Percentiles rank a stretch among this genome's conserved stretches.
Evolutionary conservation across 30 jellyfish, hydroid and myxozoan species (phyloP).

Genomic region (Chironex yamaguchii): DNA sequence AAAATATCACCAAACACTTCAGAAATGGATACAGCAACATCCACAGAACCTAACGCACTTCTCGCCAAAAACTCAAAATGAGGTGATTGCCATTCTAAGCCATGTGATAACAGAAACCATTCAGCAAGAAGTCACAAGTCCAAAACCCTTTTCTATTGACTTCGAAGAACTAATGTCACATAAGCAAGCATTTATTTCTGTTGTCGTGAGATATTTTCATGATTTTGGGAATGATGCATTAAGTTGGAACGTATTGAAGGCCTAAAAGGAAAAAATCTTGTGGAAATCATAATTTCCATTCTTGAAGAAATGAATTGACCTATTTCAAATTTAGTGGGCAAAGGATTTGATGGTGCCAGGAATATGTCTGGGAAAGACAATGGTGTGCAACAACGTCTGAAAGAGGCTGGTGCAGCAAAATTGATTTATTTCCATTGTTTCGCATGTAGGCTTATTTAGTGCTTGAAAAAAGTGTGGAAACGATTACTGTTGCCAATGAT

Average conservation of each 20-base stretch:
- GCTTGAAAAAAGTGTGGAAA: slow-evolving; percentile 20
- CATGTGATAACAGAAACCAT: slow-evolving; percentile 19
- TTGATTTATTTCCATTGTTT: neutral
- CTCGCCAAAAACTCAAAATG: slow-evolving; percentile 43
- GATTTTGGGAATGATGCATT: neutral
- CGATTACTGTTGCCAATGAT: neutral
- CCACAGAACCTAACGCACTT: slow-evolving; percentile 54
- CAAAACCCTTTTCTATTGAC: slow-evolving; percentile 34
- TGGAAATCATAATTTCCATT: neutral
- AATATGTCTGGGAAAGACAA: slow-evolving; percentile 23
- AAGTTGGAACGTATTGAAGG: slow-evolving; percentile 27
- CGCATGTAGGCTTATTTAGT: neutral
- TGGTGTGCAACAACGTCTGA: slow-evolving; percentile 33
- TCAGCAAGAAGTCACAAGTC: slow-evolving; percentile 3
- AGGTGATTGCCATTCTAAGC: slow-evolving; percentile 43
- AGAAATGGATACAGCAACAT: slow-evolving; percentile 56
- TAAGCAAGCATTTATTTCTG: slow-evolving; percentile 45
- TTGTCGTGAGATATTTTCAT: slow-evolving; percentile 35
- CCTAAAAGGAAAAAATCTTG: slow-evolving; percentile 28
- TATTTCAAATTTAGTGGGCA: slow-evolving; percentile 9
- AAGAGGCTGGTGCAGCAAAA: slow-evolving; percentile 35
- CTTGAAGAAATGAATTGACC: neutral
- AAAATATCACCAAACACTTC: slow-evolving; percentile 38
- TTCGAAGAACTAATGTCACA: slow-evolving; percentile 53
- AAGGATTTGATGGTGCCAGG: slow-evolving; percentile 11